Conservation (phyloP, 2,888 invertebrate species). For the Orgyia antiqua region DNA sequence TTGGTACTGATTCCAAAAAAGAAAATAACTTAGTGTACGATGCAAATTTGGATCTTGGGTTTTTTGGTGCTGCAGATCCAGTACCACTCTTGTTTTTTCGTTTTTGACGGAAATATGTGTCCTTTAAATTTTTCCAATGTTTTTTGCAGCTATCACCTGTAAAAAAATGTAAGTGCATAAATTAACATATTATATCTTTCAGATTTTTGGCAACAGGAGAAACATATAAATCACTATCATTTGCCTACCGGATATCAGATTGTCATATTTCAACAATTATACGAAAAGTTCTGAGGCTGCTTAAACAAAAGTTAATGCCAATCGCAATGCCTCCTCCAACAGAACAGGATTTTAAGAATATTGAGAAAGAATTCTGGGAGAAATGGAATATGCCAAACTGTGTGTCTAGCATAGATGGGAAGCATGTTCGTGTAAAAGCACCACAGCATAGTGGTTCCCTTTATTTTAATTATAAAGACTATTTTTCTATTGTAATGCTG, state of each 20-base stretch:
- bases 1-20: not conserved
- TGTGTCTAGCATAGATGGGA: too few relatives aligned
- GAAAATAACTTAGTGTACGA: not conserved
- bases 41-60: not conserved
- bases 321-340: not conserved
- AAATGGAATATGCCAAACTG: too few relatives aligned
- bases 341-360: too few relatives aligned
- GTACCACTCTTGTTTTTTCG: not conserved
- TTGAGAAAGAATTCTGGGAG: too few relatives aligned
- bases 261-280: not conserved
- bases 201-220: not conserved
- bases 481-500: slow-evolving; percentile 5
- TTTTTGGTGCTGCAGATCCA: not conserved
- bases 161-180: too few relatives aligned
- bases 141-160: not conserved
- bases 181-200: too few relatives aligned
- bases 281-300: not conserved
- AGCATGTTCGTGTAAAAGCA: slow-evolving; percentile 3
- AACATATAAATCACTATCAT: not conserved
- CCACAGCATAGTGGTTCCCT: slow-evolving; percentile 5
- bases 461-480: slow-evolving; percentile 5
- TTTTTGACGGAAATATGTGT: not conserved
- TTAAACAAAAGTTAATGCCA: not conserved
- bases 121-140: not conserved
- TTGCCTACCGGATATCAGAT: too few relatives aligned